These are phyloP conservation scores for Neogale vison DNA, from an alignment of 2,113 vertebrate species.

Conservation along the genomic window DNA sequence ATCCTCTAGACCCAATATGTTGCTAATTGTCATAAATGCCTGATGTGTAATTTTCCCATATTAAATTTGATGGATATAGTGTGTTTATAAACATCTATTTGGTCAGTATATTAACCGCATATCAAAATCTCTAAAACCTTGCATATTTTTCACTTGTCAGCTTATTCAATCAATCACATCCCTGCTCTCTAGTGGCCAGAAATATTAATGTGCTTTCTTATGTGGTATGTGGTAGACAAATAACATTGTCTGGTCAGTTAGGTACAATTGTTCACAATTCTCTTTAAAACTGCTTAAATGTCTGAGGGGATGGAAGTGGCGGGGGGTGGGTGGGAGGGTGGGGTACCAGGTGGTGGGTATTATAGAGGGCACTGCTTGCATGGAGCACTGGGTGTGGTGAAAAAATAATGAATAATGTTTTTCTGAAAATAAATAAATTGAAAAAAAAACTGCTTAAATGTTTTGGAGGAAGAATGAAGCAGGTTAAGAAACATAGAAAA, in stretches of 20 bases:
- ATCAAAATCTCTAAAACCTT: neutral
- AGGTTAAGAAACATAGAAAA: neutral
- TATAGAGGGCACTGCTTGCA: too few species aligned
- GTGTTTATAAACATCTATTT: neutral
- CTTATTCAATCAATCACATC: neutral
- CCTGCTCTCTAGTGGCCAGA: neutral
- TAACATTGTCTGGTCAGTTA: neutral
- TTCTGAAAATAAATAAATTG: too few species aligned
- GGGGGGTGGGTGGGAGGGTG: too few species aligned
- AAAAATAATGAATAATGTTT: too few species aligned
- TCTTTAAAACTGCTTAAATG: neutral
- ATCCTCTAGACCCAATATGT: neutral
- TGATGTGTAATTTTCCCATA: neutral
- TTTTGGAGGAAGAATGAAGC: neutral
- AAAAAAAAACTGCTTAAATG: neutral
- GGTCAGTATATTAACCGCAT: neutral
- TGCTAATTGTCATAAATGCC: neutral
- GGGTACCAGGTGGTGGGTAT: too few species aligned
- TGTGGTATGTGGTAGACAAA: neutral
- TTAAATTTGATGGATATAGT: neutral
- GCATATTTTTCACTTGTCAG: fast-evolving
- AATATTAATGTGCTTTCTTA: neutral
- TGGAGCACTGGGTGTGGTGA: too few species aligned
- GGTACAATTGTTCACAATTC: neutral
- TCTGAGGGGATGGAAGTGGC: too few species aligned